Base-by-base conservation (phyloP, 2,888 invertebrate genomes). In the Dryobota labecula region DNA sequence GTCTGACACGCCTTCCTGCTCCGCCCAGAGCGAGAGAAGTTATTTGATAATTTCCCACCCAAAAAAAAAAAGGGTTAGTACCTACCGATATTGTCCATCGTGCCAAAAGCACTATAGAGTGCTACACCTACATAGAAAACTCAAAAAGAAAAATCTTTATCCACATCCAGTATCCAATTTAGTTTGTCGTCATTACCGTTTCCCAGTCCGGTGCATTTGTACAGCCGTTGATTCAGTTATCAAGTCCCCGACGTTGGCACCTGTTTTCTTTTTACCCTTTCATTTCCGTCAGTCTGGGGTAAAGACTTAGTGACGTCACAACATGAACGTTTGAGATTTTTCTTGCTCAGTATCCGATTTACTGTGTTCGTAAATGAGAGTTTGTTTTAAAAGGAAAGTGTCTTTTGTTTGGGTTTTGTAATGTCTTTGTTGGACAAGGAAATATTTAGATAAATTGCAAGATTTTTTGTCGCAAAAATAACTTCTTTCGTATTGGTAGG, bases 161-260 rank as follows among this genome's bases (percentile, higher is more conserved):
- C 27, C 30, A 30, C 64, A 73, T 60, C 53, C 69, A 69, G 65
- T 56, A 65, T 74, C 61, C 74, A 75, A 78, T 84, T 73, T 63
- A 67, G 64, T 58, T 76, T 84, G 70, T 67, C 69, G 79, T 84
- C 85, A 84, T 86, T 86, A 86, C 83, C 75, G 73, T 60, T 64
- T 61, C 58, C 47, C 51, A 57, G 71, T 49, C 41, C 68, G 63
- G 38, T 69, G 72, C 62, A 69, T 74, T 78, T 73, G 80, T 66
- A 78, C 79, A 63, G 68, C 24, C 43, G 71, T 76, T 76, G 83
- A 85, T 78, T 84, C 75, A 79, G 73, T 85, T 85, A 85, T 79
- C 73, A 82, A 72, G 72, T 61, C 69, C 20, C 61, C 71, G 62
- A 53, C 70, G 77, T 64, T 36, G 63, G 73, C 80, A 82, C 73